Conservation (phyloP, 1,140 invertebrate species). For the Macrocentrus cingulum region DNA sequence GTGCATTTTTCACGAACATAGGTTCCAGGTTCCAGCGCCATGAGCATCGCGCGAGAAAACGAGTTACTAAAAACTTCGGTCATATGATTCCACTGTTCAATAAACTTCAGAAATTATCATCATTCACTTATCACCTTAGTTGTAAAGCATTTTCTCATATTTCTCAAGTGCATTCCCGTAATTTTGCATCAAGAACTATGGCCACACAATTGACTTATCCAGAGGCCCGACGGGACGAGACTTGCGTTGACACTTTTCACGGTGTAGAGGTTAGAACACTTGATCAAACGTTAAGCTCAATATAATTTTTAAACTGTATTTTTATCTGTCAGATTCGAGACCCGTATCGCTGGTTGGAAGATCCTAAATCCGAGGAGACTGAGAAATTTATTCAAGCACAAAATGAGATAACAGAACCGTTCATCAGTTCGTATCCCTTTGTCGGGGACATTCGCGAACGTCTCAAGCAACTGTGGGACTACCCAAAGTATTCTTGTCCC, state of each 20-base stretch:
- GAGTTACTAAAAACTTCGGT: no score
- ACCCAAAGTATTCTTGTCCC: slow-evolving; percentile 91
- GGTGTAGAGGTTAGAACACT: slow-evolving; percentile 72
- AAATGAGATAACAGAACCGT: slow-evolving; percentile 87
- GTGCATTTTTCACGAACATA: no score
- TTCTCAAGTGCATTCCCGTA: no score
- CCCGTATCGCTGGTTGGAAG: slow-evolving; percentile 96
- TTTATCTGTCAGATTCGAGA: slow-evolving; percentile 76
- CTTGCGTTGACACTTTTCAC: slow-evolving; percentile 78
- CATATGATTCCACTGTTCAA: no score
- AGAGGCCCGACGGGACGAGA: slow-evolving; percentile 73
- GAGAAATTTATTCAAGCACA: slow-evolving; percentile 89
- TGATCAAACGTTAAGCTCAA: no score
- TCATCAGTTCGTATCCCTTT: slow-evolving; percentile 74
- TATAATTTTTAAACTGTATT: slow-evolving; percentile 25
- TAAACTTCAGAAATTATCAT: no score
- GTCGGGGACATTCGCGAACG: slow-evolving; percentile 73
- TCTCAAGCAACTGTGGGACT: slow-evolving; percentile 93
- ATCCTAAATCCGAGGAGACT: slow-evolving; percentile 91
- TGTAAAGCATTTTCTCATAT: no score
- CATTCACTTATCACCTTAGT: no score
- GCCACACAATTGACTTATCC: slow-evolving; percentile 68
- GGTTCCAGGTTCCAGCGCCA: no score
- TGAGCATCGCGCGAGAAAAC: no score
- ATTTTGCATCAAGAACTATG: background rate